Conservation (phyloP, 1,140 invertebrate genomes). For the Geopemphigus sp. region DNA sequence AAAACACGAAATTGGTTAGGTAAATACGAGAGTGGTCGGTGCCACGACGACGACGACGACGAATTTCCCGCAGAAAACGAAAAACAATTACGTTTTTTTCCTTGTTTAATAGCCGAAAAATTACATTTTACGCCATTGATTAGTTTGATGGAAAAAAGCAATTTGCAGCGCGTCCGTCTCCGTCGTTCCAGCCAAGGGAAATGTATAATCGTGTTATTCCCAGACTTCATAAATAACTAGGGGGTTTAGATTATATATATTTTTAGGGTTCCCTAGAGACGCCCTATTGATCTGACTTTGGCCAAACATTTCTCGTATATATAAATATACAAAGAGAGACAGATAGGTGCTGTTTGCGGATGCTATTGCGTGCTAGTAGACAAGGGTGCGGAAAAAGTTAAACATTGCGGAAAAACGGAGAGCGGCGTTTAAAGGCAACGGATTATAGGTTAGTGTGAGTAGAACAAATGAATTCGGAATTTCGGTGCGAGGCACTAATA, state of each 20-base stretch:
- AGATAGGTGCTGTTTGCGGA: no score
- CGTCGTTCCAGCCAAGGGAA: not conserved
- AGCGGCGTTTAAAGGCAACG: no score
- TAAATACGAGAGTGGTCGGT: not conserved
- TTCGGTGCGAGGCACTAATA: no score
- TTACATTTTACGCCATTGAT: slow-evolving; percentile 40
- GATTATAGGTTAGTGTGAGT: no score
- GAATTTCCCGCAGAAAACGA: not conserved
- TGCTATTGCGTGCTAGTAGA: no score
- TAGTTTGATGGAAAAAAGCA: slow-evolving; percentile 45
- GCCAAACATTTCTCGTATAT: no score
- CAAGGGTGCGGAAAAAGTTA: no score
- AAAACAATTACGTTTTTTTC: slow-evolving; percentile 13
- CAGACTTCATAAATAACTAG: slow-evolving; percentile 36
- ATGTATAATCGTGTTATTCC: slow-evolving; percentile 43
- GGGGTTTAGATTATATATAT: not conserved
- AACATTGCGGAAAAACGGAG: no score
- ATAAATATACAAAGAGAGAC: no score
- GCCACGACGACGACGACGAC: not conserved
- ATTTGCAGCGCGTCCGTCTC: slow-evolving; percentile 20
- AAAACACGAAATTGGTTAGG: not conserved
- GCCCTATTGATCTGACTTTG: slow-evolving; percentile 38
- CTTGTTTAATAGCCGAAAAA: slow-evolving; percentile 43
- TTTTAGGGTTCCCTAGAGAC: slow-evolving; percentile 18
- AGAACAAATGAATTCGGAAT: no score